Conservation (phyloP, 2,797 vertebrate genomes). For the Acanthis flammea region DNA sequence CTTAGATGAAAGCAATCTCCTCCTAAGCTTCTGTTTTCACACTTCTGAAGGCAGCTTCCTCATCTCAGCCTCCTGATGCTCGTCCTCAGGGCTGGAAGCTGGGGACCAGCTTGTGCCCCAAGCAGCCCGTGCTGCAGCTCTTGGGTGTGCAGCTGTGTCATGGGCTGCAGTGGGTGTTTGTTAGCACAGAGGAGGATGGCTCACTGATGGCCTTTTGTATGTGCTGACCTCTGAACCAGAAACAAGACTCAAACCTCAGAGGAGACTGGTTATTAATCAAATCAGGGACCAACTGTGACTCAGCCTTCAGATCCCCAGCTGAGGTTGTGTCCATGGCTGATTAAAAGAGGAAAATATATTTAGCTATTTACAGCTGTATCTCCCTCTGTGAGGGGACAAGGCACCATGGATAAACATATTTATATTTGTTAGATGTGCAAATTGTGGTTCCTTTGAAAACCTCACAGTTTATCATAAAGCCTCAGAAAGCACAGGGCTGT, state of each 20-base stretch:
- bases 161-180: background rate
- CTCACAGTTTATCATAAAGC: constrained; percentile 13
- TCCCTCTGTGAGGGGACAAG: constrained; percentile 11
- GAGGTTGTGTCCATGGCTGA: background rate
- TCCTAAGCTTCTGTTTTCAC: constrained; percentile 45
- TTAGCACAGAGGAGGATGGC: background rate
- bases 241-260: background rate
- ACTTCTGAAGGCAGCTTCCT: constrained; percentile 39
- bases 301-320: constrained; percentile 5
- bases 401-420: constrained; percentile 15
- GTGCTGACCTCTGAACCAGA: constrained; percentile 2
- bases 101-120: background rate
- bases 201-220: background rate
- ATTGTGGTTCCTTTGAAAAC: constrained; percentile 42
- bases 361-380: constrained; percentile 22
- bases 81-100: background rate
- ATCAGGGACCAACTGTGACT: background rate
- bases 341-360: constrained; percentile 24
- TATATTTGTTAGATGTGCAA: constrained; percentile 61
- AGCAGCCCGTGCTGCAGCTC: background rate
- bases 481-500: constrained; percentile 12
- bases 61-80: constrained; percentile 16
- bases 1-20: constrained; percentile 51
- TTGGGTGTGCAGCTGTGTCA: fast-evolving
- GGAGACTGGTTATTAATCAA: constrained; percentile 36